Percentiles rank a stretch among this genome's conserved stretches.
phyloP scores from a whole-genome alignment of 2,888 invertebrate species.

The Gnatocerus cornutus region DNA sequence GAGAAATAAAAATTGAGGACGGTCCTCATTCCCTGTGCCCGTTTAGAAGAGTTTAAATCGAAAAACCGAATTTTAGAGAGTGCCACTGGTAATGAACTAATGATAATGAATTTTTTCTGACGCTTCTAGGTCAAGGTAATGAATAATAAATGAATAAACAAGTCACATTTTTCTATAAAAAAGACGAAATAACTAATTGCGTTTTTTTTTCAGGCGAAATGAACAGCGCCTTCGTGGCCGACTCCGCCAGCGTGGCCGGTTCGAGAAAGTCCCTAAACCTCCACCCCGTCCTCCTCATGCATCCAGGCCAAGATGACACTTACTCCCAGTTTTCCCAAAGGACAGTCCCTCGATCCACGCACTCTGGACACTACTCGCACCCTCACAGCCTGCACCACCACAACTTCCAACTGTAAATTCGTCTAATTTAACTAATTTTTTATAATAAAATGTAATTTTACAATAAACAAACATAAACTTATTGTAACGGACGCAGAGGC shows the following conservation, averaged over 20 bases:
- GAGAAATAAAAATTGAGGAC: too few relatives aligned
- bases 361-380: conserved; percentile 69
- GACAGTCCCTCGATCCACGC: conserved; percentile 71
- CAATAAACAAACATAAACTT: conserved; percentile 25
- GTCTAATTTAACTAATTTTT: conserved; percentile 16
- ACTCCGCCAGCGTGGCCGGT: conserved; percentile 86
- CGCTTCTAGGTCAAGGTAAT: too few relatives aligned
- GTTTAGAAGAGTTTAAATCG: too few relatives aligned
- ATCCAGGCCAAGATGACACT: conserved; percentile 80
- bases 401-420: conserved; percentile 79
- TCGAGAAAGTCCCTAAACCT: conserved; percentile 90
- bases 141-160: too few relatives aligned
- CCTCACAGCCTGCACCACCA: conserved; percentile 73
- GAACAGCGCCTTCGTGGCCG: conserved; percentile 90
- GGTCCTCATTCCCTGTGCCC: too few relatives aligned
- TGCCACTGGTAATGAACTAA: too few relatives aligned
- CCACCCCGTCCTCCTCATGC: conserved; percentile 89
- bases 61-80: too few relatives aligned
- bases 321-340: conserved; percentile 87
- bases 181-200: not conserved
- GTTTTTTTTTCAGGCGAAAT: conserved; percentile 81
- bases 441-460: conserved; percentile 7
- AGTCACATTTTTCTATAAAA: too few relatives aligned
- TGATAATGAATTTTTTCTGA: too few relatives aligned
- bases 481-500: conserved; percentile 16